Evolutionary conservation across 2,888 invertebrate genomes (phyloP), one percentile per base, ranked within the genome.

Genomic region (Limenitis arthemis): DNA sequence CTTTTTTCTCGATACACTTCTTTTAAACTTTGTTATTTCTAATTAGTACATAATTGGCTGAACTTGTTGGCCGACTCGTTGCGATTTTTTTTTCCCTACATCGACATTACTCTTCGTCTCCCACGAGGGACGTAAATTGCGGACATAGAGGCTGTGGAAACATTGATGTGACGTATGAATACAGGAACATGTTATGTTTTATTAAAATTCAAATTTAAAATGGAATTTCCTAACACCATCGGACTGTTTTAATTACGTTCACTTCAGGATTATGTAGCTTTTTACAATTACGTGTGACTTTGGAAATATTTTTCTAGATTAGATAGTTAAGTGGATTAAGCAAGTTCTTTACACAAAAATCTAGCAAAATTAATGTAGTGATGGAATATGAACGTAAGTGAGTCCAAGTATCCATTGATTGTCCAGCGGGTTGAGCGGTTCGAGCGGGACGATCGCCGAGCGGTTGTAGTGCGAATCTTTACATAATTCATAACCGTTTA

Each of bases 21-120:
- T 52, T 47, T n/a, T 47, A 41, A 40, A 33, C 12, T 48, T 52
- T 47, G 38, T 53, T 49, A 53, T 34, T 44, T 53, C 49, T 53
- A 49, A 53, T 53, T 53, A 53, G 40, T 8, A 29, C 6, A 84
- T 87, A 86, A 87, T 86, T 87, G 86, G 85, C 80, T 82, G 82
- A 84, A 81, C 84, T 84, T 84, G 85, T 86, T 82, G 80, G 76
- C 70, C 72, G 73, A 73, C 69, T 78, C 76, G 75, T 75, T 67
- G 75, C 64, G 64, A 66, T 75, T 82, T 83, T 81, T 79, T 81
- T 76, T 72, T 72, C 77, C 76, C 77, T 75, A 68, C 73, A 70
- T 70, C 72, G 70, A 72, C 81, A 85, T 85, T 81, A 84, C 79
- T 86, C 86, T 85, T 84, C 84, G 83, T 84, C 82, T 85, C 82